Evolutionary conservation across 1,140 invertebrate genomes (phyloP).

Genomic region (Dermatophagoides farinae): DNA sequence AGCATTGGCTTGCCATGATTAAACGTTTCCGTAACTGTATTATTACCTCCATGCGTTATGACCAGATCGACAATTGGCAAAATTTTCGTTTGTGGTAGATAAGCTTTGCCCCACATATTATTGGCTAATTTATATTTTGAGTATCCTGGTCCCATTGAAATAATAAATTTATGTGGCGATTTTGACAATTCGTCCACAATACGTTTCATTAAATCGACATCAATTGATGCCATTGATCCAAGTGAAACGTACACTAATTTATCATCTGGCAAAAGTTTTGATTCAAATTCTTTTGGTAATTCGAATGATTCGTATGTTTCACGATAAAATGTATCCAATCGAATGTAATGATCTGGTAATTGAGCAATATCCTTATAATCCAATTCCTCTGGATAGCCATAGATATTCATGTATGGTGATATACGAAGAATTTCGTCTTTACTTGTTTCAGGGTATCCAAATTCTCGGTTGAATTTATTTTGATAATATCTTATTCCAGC

Average conservation of each 20-base stretch:
- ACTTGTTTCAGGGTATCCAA: not conserved
- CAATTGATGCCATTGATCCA: not conserved
- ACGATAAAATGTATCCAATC: not conserved
- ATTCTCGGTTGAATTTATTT: not conserved
- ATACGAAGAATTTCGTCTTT: not conserved
- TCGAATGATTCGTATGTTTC: not conserved
- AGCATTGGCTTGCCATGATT: constrained; percentile 11
- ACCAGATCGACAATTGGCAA: constrained; percentile 9
- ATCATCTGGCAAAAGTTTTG: not conserved
- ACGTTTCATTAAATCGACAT: not conserved
- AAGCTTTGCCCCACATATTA: constrained; percentile 11
- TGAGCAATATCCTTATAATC: constrained; percentile 7
- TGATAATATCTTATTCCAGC: not conserved
- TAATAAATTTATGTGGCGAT: not conserved
- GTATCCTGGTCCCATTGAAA: not conserved
- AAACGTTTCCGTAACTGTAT: not conserved
- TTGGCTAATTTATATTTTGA: not conserved
- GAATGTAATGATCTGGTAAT: not conserved
- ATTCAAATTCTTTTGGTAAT: not conserved
- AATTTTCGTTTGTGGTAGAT: not conserved
- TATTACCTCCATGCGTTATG: constrained; percentile 18
- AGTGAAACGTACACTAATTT: not conserved
- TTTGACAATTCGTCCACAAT: not conserved
- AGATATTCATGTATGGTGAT: not conserved
- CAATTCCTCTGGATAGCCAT: constrained; percentile 12